These are phyloP conservation scores for Acanthaster planci DNA, from an alignment of 35 echinoderm and acorn worm genomes.

Conservation along the genomic window DNA sequence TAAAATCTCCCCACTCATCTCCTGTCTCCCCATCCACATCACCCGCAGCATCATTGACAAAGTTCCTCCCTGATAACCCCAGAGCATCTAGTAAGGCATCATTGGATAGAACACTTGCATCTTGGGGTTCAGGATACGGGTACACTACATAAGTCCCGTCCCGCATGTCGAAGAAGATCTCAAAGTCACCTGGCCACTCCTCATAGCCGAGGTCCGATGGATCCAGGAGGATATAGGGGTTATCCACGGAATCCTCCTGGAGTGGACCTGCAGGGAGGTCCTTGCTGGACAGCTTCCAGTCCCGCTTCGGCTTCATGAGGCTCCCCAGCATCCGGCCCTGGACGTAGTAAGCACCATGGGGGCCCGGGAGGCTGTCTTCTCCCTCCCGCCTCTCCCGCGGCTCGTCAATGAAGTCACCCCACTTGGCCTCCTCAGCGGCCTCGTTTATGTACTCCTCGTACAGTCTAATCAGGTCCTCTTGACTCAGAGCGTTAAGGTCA, in stretches of 20 bases:
- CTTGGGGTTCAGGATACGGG: neutral
- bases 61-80: neutral
- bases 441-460: conserved; percentile 5
- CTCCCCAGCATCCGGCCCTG: neutral
- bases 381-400: neutral
- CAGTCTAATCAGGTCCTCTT: neutral
- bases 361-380: neutral
- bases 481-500: neutral
- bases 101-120: neutral
- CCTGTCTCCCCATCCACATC: neutral
- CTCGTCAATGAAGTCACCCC: neutral
- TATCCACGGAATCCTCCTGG: neutral
- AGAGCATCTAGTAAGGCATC: neutral
- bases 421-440: neutral
- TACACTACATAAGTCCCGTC: neutral
- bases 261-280: too few species aligned
- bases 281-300: neutral
- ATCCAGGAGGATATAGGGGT: neutral
- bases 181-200: conserved; percentile 14
- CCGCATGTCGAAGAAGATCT: neutral
- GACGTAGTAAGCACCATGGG: conserved; percentile 11
- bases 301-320: conserved; percentile 20
- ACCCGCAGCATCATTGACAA: neutral
- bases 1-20: conserved; percentile 11
- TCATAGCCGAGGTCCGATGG: conserved; percentile 13